Evolutionary conservation across 1,140 invertebrate genomes (phyloP).

Genomic region (Drosophila littoralis): DNA sequence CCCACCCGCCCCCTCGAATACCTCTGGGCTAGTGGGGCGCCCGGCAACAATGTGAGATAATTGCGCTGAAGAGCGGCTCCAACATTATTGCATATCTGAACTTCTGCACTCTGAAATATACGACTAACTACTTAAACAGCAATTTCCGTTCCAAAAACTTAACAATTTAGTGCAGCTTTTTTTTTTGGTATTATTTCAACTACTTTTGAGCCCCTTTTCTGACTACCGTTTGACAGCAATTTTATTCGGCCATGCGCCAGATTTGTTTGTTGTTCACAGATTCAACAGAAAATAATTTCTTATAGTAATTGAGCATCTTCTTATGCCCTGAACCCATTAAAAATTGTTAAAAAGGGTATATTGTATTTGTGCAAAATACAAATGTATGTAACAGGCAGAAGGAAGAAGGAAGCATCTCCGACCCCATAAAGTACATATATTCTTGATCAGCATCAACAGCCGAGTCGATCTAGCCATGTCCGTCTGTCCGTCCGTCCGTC

Average conservation of each 20-base stretch:
- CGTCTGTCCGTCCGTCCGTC: no score
- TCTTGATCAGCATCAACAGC: no score
- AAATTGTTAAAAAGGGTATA: no score
- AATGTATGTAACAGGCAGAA: no score
- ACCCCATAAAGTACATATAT: no score
- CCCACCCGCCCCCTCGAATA: no score
- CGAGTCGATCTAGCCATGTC: no score
- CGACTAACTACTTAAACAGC: conserved; percentile 8
- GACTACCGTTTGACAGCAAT: not conserved
- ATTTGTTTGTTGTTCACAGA: no score
- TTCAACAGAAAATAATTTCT: not conserved
- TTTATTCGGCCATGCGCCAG: not conserved
- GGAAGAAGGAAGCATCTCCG: no score
- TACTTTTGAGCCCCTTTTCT: not conserved
- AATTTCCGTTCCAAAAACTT: conserved; percentile 29
- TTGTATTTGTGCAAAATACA: no score
- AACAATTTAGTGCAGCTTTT: not conserved
- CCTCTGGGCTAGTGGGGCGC: conserved; percentile 26
- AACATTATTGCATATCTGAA: not conserved
- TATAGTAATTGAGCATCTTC: no score
- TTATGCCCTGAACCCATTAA: no score
- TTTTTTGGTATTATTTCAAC: not conserved
- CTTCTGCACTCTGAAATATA: not conserved
- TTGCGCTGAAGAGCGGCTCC: conserved; percentile 15
- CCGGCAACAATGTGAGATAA: conserved; percentile 54